phyloP scores from a whole-genome alignment of 1,140 invertebrate genomes.

The Nilaparvata lugens region DNA sequence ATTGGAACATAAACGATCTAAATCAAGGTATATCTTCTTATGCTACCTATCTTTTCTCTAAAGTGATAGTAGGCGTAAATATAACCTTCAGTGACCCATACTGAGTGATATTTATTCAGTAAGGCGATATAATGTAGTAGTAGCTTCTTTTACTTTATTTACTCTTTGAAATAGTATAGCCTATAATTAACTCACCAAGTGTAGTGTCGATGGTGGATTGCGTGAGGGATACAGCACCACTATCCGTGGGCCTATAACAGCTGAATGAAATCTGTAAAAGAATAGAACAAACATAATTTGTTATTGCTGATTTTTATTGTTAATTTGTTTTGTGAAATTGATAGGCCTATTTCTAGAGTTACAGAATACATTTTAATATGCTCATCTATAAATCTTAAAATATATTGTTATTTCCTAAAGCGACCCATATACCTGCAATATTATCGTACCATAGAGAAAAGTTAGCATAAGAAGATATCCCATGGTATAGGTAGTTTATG shows the following conservation, averaged over 20 bases:
- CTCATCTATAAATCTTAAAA: no score
- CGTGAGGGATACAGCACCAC: slow-evolving; percentile 66
- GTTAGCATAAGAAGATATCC: no score
- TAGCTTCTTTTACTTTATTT: slow-evolving; percentile 6
- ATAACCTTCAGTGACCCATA: not conserved
- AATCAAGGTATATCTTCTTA: not conserved
- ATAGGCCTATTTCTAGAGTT: no score
- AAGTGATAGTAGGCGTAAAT: not conserved
- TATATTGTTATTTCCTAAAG: no score
- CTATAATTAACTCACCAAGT: slow-evolving; percentile 51
- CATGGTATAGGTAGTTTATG: no score
- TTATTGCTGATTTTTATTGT: no score
- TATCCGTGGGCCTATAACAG: slow-evolving; percentile 56
- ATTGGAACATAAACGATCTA: no score
- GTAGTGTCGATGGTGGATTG: slow-evolving; percentile 70
- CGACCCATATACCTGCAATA: no score
- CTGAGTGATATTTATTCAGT: not conserved
- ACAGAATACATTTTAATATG: no score
- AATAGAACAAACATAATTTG: slow-evolving; percentile 29
- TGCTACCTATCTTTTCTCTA: no score
- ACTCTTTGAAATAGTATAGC: slow-evolving; percentile 18
- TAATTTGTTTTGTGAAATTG: no score
- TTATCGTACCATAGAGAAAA: no score
- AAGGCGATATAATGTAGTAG: not conserved
- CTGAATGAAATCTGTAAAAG: slow-evolving; percentile 51